Percentiles rank a stretch among this genome's conserved stretches.
Evolutionary conservation across 1,140 invertebrate genomes (phyloP).

Genomic region (Achatina immaculata): DNA sequence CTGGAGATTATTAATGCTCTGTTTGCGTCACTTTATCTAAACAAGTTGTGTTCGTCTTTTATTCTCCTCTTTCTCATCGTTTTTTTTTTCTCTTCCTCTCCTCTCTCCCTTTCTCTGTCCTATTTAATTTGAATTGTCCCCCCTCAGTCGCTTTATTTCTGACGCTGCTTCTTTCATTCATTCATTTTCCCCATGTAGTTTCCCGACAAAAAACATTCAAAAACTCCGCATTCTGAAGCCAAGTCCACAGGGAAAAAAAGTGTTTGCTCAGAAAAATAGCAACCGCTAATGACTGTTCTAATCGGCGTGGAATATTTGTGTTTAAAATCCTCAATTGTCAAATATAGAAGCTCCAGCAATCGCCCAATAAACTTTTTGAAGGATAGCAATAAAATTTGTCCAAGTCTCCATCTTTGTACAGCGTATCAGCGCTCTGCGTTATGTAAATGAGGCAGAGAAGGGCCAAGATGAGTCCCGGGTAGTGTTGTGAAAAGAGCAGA

Average conservation of each 20-base stretch:
- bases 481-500: not conserved
- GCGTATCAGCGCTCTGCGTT: not conserved
- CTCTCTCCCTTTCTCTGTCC: conserved; percentile 1
- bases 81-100: not conserved
- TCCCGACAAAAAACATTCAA: not conserved
- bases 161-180: not conserved
- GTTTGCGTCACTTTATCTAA: conserved; percentile 13
- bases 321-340: not conserved
- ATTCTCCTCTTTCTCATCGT: not conserved
- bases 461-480: not conserved
- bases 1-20: not conserved
- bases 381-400: not conserved
- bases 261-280: not conserved
- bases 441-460: not conserved
- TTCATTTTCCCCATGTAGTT: not conserved
- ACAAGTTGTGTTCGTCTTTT: not conserved
- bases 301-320: not conserved
- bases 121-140: not conserved
- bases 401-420: not conserved
- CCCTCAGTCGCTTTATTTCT: too few species aligned
- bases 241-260: not conserved
- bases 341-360: not conserved
- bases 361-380: not conserved
- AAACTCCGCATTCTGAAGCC: not conserved
- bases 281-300: not conserved